Conservation (phyloP, 1,140 invertebrate genomes). For the Formica exsecta region DNA sequence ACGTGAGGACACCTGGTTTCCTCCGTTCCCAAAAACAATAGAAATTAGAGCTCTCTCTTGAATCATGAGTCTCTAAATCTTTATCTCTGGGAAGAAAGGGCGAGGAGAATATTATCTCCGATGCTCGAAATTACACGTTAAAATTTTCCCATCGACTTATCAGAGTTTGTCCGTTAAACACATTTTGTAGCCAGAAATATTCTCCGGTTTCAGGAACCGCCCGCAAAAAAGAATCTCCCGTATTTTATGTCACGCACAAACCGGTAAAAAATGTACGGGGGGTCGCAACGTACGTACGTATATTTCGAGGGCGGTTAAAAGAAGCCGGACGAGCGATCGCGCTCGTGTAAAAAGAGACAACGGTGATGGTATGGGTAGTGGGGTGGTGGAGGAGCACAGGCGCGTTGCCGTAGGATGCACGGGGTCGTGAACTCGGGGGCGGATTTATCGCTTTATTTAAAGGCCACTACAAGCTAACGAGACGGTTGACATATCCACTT, state of each 20-base stretch:
- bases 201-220: too few relatives aligned
- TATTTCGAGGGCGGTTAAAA: neutral
- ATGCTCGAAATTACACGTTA: conserved; percentile 48
- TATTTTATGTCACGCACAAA: conserved; percentile 5
- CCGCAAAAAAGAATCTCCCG: too few relatives aligned
- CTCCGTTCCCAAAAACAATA: conserved; percentile 69
- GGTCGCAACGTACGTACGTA: neutral
- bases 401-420: conserved; percentile 12
- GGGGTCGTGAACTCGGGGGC: conserved; percentile 57
- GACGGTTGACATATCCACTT: conserved; percentile 73
- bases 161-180: neutral
- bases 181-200: too few relatives aligned
- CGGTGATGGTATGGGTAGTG: neutral
- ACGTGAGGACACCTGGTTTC: conserved; percentile 45
- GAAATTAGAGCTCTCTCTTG: conserved; percentile 69
- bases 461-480: conserved; percentile 72
- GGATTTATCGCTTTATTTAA: conserved; percentile 80
- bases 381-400: neutral
- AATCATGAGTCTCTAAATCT: conserved; percentile 50
- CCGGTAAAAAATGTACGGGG: conserved; percentile 26
- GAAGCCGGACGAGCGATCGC: neutral
- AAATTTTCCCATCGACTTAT: conserved; percentile 32
- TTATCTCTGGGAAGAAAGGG: neutral
- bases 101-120: conserved; percentile 29
- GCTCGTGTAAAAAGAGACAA: conserved; percentile 14